Percentiles rank a stretch among this genome's conserved stretches.
Evolutionary conservation across 2,888 invertebrate genomes (phyloP).

Genomic region (Hyalella azteca): DNA sequence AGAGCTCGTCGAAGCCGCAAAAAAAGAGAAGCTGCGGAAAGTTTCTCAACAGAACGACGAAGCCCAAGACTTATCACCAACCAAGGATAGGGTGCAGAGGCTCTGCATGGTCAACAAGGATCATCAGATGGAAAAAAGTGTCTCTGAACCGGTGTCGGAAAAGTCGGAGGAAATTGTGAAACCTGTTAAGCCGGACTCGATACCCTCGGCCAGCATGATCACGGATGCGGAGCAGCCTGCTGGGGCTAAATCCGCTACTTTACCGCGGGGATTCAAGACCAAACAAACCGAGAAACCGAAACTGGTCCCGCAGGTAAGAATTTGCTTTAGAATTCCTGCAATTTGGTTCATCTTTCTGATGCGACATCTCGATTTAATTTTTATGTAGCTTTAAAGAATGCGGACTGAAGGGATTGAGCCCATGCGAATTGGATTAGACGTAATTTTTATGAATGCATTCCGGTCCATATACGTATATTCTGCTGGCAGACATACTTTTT

Average conservation of each 20-base stretch:
- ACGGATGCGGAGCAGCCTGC: slow-evolving; percentile 34
- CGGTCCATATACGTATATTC: too few relatives aligned
- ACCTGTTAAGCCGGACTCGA: slow-evolving; percentile 13
- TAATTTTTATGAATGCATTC: too few relatives aligned
- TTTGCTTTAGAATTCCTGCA: too few relatives aligned
- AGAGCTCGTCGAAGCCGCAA: slow-evolving; percentile 55
- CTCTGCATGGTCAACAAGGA: slow-evolving; percentile 14
- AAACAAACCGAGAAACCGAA: slow-evolving; percentile 44
- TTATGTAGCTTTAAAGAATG: too few relatives aligned
- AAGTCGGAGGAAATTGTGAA: background rate
- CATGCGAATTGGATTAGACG: too few relatives aligned
- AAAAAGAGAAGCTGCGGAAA: slow-evolving; percentile 54
- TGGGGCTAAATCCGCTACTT: slow-evolving; percentile 54
- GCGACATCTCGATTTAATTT: too few relatives aligned
- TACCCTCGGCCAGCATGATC: background rate
- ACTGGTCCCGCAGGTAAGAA: slow-evolving; percentile 21
- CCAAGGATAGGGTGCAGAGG: background rate
- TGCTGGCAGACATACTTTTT: too few relatives aligned
- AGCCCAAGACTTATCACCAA: slow-evolving; percentile 27
- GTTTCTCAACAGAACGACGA: slow-evolving; percentile 44
- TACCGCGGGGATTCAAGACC: slow-evolving; percentile 52
- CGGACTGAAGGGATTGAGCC: too few relatives aligned
- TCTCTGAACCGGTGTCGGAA: background rate
- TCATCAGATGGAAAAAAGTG: background rate
- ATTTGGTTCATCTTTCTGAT: too few relatives aligned